Evolutionary conservation across 2,113 vertebrate genomes (phyloP).

Genomic region (Vireo altiloquus): DNA sequence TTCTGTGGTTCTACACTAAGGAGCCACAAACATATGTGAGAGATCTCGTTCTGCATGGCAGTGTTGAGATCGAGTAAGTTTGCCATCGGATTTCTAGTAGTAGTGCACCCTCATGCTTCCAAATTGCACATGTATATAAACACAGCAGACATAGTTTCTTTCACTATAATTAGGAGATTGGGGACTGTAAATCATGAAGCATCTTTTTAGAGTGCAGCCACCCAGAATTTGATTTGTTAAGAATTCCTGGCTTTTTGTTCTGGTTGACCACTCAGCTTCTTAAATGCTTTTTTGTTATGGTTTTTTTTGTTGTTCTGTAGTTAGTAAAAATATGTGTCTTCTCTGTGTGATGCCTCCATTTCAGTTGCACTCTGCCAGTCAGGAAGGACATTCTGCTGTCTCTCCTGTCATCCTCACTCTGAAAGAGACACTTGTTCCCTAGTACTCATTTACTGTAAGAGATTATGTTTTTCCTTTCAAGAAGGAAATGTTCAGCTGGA

Average conservation of each 20-base stretch:
- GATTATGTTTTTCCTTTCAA: not conserved
- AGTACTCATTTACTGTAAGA: not conserved
- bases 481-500: not conserved
- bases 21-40: not conserved
- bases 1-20: not conserved
- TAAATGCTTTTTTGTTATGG: not conserved
- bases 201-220: not conserved
- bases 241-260: not conserved
- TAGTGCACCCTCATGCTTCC: not conserved
- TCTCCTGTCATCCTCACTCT: not conserved
- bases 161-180: not conserved
- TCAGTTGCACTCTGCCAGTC: not conserved
- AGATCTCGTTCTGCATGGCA: not conserved
- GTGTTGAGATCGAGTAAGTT: not conserved
- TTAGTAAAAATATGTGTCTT: not conserved
- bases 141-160: not conserved
- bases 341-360: not conserved
- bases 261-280: not conserved
- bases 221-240: not conserved
- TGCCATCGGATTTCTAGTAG: not conserved
- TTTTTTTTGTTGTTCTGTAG: not conserved
- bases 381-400: not conserved
- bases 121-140: not conserved
- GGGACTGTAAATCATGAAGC: not conserved
- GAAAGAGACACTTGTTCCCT: not conserved